Evolutionary conservation across 2,797 vertebrate species (phyloP).

Genomic region (Falco naumanni): DNA sequence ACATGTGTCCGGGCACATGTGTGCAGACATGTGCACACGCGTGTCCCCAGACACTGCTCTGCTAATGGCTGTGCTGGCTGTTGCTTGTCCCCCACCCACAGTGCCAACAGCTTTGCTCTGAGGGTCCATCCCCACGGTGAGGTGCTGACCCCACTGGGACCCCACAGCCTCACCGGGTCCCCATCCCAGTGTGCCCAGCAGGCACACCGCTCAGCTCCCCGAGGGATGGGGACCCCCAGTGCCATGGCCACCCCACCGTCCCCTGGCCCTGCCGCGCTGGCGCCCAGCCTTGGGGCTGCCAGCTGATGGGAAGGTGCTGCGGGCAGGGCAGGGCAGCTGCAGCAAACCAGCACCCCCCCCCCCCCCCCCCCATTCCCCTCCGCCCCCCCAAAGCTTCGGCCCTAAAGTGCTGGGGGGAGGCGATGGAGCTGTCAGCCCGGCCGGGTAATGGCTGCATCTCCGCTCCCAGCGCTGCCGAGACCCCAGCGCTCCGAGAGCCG

Average conservation of each 20-base stretch:
- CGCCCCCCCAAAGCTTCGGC: background rate
- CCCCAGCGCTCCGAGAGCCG: background rate
- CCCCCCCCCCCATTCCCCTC: background rate
- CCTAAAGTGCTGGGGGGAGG: background rate
- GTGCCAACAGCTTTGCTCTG: background rate
- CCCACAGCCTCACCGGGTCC: background rate
- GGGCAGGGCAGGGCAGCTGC: background rate
- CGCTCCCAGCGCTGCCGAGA: background rate
- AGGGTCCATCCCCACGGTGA: background rate
- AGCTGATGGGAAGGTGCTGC: background rate
- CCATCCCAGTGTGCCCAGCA: background rate
- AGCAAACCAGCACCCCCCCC: background rate
- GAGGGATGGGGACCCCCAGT: background rate
- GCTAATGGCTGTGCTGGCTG: background rate
- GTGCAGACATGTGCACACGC: no score
- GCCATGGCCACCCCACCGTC: background rate
- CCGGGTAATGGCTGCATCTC: background rate
- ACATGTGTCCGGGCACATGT: background rate
- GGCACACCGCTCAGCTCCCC: background rate
- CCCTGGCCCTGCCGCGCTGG: no score
- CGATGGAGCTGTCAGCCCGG: background rate
- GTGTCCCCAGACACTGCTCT: background rate
- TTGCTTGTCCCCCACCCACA: background rate
- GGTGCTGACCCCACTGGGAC: background rate
- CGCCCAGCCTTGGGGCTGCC: background rate